These are phyloP conservation scores for Parochlus steinenii DNA, from an alignment of 2,888 invertebrate species.

Conservation along the genomic window DNA sequence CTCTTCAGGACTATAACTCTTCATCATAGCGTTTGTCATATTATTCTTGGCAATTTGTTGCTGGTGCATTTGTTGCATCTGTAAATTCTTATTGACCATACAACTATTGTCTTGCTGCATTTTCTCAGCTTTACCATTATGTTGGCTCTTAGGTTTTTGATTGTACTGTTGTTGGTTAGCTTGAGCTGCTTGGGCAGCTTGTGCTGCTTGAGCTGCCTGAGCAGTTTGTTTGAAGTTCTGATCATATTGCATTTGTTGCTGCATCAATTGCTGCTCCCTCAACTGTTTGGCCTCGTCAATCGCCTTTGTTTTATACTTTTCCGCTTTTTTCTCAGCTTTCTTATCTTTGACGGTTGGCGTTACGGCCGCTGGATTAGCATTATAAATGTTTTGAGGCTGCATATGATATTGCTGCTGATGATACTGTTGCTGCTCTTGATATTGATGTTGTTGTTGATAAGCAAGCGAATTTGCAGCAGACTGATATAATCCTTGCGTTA, in stretches of 20 bases:
- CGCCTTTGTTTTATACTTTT: slow-evolving; percentile 9
- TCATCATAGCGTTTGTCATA: too few relatives aligned
- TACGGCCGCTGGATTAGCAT: not conserved
- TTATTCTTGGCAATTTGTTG: slow-evolving; percentile 4
- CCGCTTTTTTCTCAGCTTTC: slow-evolving; percentile 9
- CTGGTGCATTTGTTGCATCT: slow-evolving; percentile 12
- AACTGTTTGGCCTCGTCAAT: slow-evolving; percentile 14
- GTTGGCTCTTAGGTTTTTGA: slow-evolving; percentile 26
- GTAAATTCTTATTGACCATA: slow-evolving; percentile 29
- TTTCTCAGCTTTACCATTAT: slow-evolving; percentile 5
- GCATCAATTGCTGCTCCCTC: slow-evolving; percentile 16
- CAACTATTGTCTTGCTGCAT: slow-evolving; percentile 19
- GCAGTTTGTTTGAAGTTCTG: slow-evolving; percentile 23
- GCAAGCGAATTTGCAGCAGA: slow-evolving; percentile 23
- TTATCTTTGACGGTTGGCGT: not conserved
- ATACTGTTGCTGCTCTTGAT: slow-evolving; percentile 23
- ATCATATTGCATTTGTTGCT: slow-evolving; percentile 9
- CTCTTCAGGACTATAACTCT: too few relatives aligned
- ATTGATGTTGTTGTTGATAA: slow-evolving; percentile 25
- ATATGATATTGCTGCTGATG: slow-evolving; percentile 16
- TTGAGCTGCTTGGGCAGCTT: slow-evolving; percentile 29
- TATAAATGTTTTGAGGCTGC: slow-evolving; percentile 9
- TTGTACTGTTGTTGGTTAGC: slow-evolving; percentile 31
- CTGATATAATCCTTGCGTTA: slow-evolving; percentile 26
- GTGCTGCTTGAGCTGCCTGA: slow-evolving; percentile 32